These are phyloP conservation scores for Drosophila neotestacea DNA, from an alignment of 2,888 invertebrate genomes.

Conservation along the genomic window DNA sequence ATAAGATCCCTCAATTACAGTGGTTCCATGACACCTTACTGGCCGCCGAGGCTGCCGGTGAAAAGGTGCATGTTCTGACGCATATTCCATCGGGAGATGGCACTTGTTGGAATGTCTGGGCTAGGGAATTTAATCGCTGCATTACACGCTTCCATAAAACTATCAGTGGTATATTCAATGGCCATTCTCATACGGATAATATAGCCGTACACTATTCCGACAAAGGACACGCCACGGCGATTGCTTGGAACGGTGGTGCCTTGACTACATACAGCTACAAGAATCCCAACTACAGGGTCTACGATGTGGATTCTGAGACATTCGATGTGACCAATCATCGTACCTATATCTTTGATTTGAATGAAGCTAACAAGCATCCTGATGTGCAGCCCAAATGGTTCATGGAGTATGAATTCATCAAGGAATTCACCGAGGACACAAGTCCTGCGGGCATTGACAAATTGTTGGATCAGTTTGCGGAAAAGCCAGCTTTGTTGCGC, in stretches of 20 bases:
- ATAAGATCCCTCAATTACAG: constrained; percentile 90
- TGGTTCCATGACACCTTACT: constrained; percentile 92
- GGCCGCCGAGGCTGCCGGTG: constrained; percentile 90
- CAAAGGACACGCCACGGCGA: constrained; percentile 86
- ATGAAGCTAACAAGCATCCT: constrained; percentile 88
- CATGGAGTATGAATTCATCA: constrained; percentile 90
- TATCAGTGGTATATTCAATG: constrained; percentile 92
- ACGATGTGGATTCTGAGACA: constrained; percentile 88
- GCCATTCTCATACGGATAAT: constrained; percentile 92
- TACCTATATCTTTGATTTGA: constrained; percentile 91
- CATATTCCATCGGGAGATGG: constrained; percentile 92
- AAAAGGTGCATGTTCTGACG: constrained; percentile 92
- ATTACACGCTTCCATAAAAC: constrained; percentile 90
- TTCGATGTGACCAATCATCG: constrained; percentile 88
- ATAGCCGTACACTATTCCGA: constrained; percentile 88
- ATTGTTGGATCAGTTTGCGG: constrained; percentile 87
- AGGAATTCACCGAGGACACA: constrained; percentile 89
- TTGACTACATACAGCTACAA: constrained; percentile 90
- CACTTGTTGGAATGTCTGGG: constrained; percentile 90
- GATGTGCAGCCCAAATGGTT: constrained; percentile 89
- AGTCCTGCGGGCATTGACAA: constrained; percentile 88
- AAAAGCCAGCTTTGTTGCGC: constrained; percentile 67
- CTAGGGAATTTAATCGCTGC: constrained; percentile 89
- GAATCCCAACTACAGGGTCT: constrained; percentile 93
- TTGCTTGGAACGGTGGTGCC: constrained; percentile 93